Percentiles rank a stretch among this genome's conserved stretches.
Conservation (phyloP, 2,888 invertebrate genomes). For the Loripinus fragilis region DNA sequence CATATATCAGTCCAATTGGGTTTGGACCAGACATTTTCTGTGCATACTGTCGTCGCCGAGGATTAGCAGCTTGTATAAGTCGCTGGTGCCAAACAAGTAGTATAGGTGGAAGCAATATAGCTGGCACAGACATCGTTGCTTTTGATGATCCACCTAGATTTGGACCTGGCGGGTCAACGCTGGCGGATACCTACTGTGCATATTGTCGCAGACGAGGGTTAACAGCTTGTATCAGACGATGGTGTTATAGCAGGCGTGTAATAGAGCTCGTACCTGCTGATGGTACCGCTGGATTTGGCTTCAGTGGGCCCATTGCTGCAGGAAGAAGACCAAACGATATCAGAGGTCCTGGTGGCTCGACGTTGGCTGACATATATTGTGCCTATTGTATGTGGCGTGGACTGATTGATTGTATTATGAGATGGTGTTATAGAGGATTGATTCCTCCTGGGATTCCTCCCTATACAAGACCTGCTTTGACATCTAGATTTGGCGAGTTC, state of each 20-base stretch:
- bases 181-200: conserved; percentile 8
- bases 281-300: too few relatives aligned
- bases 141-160: not conserved
- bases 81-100: conserved; percentile 2
- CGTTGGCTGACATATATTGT: conserved; percentile 1
- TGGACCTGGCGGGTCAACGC: not conserved
- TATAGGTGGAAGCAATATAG: not conserved
- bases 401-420: not conserved
- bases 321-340: not conserved
- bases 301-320: too few relatives aligned
- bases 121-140: not conserved
- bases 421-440: not conserved
- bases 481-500: not conserved
- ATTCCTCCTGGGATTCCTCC: not conserved
- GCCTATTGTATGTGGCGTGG: not conserved
- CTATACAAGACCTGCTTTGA: too few relatives aligned
- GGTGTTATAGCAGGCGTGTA: not conserved
- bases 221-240: not conserved
- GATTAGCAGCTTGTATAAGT: conserved; percentile 4
- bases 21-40: conserved; percentile 4
- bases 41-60: conserved; percentile 12
- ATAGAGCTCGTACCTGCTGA: too few relatives aligned
- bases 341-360: not conserved
- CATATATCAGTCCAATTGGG: not conserved
- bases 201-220: not conserved